Evolutionary conservation across 2,113 vertebrate genomes (phyloP).

Genomic region (Agelaius phoeniceus): DNA sequence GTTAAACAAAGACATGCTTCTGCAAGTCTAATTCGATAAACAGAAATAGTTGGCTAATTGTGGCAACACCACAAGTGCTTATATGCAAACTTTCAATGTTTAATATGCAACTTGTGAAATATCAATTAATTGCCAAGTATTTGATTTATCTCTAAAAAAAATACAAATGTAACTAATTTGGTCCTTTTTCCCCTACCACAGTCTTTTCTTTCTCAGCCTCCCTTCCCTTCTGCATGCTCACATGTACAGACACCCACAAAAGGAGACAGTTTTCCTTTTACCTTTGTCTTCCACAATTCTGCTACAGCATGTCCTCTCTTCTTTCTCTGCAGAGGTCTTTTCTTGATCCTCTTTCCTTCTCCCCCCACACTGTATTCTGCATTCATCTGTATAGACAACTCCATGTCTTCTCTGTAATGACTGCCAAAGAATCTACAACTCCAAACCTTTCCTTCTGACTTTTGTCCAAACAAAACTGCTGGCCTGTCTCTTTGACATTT

Average conservation of each 20-base stretch:
- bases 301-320: not conserved
- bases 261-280: not conserved
- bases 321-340: not conserved
- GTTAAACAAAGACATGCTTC: not conserved
- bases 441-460: not conserved
- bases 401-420: not conserved
- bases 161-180: not conserved
- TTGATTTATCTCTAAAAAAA: not conserved
- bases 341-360: not conserved
- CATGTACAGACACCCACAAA: fast-evolving
- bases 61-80: not conserved
- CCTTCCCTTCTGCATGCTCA: fast-evolving
- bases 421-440: not conserved
- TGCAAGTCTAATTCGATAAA: not conserved
- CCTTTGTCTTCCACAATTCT: not conserved
- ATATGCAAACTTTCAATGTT: not conserved
- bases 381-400: not conserved
- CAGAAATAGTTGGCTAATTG: not conserved
- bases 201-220: not conserved
- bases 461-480: not conserved
- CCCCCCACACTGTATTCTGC: not conserved
- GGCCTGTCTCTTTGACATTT: not conserved
- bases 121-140: not conserved
- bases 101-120: not conserved
- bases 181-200: not conserved